Conservation (phyloP, 2,113 vertebrate genomes). For the Climacteris rufus region DNA sequence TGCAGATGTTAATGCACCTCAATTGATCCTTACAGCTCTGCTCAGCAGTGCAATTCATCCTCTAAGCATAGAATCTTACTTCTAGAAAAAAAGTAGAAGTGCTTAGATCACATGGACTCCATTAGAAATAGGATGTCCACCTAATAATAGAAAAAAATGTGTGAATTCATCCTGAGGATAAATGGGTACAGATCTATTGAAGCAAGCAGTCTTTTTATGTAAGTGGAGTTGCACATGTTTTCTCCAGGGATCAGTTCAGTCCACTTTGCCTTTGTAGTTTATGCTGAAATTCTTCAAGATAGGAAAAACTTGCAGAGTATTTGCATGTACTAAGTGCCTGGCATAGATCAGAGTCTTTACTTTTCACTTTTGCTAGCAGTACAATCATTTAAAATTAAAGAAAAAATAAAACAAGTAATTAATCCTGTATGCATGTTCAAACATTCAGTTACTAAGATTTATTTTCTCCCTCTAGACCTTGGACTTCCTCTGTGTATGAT, state of each 20-base stretch:
- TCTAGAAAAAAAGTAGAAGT: not conserved
- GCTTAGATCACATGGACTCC: not conserved
- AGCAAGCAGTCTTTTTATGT: not conserved
- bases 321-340: conserved; percentile 39
- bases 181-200: not conserved
- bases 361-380: conserved; percentile 33
- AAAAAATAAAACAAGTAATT: conserved; percentile 64
- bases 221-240: conserved; percentile 51
- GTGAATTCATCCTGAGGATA: conserved; percentile 31
- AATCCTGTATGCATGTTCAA: conserved; percentile 67
- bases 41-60: not conserved
- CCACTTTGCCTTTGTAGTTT: conserved; percentile 48
- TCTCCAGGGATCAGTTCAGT: conserved; percentile 22
- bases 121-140: not conserved
- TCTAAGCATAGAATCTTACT: not conserved
- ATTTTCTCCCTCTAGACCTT: conserved; percentile 46
- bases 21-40: not conserved
- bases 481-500: conserved; percentile 58
- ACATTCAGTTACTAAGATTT: conserved; percentile 45
- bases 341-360: conserved; percentile 57
- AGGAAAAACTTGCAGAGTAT: conserved; percentile 36
- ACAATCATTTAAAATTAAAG: conserved; percentile 62
- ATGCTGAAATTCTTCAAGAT: conserved; percentile 33
- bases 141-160: conserved; percentile 16
- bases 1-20: not conserved